Conservation (phyloP, 1,140 invertebrate species). For the Lepidotrigona ventralis region DNA sequence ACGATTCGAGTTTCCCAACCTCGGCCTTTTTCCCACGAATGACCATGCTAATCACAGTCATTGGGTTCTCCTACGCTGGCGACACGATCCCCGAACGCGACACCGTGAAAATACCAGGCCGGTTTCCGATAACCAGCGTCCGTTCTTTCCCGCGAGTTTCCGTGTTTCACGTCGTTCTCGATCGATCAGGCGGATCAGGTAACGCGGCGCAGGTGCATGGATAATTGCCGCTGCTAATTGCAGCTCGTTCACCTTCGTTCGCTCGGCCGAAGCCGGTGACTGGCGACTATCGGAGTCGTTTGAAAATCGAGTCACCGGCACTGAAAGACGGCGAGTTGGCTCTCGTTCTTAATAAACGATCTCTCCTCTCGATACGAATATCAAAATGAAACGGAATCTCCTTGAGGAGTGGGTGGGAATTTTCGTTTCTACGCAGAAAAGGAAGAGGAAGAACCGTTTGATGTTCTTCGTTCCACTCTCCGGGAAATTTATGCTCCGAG, state of each 20-base stretch:
- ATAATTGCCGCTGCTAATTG: constrained; percentile 33
- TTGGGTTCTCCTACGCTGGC: not conserved
- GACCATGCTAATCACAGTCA: constrained; percentile 4
- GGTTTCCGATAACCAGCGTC: not conserved
- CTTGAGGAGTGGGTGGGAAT: not conserved
- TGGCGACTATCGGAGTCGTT: constrained; percentile 4
- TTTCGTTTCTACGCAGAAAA: accelerated
- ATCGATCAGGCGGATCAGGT: not conserved
- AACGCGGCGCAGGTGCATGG: constrained; percentile 16
- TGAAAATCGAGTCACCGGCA: not conserved
- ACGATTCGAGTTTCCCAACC: constrained; percentile 25
- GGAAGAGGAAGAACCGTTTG: not conserved
- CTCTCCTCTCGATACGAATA: not conserved
- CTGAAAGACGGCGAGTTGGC: not conserved
- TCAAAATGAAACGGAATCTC: not conserved
- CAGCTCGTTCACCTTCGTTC: constrained; percentile 44
- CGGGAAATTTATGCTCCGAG: not conserved
- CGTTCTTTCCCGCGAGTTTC: not conserved
- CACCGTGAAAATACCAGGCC: not conserved
- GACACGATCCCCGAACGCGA: not conserved
- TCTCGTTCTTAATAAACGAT: not conserved
- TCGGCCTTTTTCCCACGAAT: constrained; percentile 21
- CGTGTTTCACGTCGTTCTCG: constrained; percentile 3
- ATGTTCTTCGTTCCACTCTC: not conserved
- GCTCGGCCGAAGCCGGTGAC: constrained; percentile 1